A percentile compares a stretch with the other conserved stretches of the same genome.
Conservation (phyloP, 2,113 vertebrate species). For the Caracal caracal region DNA sequence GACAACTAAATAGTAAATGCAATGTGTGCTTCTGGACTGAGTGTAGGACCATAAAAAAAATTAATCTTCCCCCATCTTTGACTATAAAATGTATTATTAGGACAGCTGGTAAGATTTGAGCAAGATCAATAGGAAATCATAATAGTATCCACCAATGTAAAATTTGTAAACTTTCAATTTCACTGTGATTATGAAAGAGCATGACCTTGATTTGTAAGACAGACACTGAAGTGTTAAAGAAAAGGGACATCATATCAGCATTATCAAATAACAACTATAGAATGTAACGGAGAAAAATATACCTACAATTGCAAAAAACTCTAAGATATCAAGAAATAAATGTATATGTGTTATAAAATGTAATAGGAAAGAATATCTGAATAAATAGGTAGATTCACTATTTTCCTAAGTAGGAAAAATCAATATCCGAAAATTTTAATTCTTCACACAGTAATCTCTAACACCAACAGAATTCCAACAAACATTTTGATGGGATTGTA, state of each 20-base stretch:
- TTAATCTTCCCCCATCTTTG: neutral
- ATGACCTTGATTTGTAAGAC: neutral
- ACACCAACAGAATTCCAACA: neutral
- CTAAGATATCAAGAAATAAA: neutral
- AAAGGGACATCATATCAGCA: neutral
- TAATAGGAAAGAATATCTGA: neutral
- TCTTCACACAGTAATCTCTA: neutral
- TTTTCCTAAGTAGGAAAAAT: neutral
- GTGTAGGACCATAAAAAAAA: neutral
- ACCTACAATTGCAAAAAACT: neutral
- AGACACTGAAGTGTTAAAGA: neutral
- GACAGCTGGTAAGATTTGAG: neutral
- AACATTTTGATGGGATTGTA: neutral
- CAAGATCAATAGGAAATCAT: neutral
- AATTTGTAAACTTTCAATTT: neutral
- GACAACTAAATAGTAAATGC: neutral
- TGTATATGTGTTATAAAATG: neutral
- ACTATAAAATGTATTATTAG: neutral
- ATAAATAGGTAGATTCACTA: neutral
- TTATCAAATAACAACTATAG: neutral
- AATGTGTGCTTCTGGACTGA: neutral
- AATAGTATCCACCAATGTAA: neutral
- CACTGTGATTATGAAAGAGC: neutral
- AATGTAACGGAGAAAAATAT: neutral
- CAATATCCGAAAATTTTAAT: neutral